These are phyloP conservation scores for Glomeris maerens DNA, from an alignment of 1,140 invertebrate genomes.

Conservation along the genomic window DNA sequence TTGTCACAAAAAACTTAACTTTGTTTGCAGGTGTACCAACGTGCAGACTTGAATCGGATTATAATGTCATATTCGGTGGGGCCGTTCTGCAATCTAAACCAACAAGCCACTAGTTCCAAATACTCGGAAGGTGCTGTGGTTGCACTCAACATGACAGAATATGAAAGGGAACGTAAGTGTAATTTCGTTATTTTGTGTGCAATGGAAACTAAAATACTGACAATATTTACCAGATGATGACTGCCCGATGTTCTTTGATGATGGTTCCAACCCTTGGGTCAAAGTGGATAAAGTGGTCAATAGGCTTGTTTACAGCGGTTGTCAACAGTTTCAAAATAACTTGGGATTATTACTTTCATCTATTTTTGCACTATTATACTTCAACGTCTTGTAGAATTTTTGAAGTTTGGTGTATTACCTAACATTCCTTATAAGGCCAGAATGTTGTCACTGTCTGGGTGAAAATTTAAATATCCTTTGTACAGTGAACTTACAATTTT, in stretches of 20 bases:
- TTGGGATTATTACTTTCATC: too few relatives aligned
- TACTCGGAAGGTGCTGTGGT: constrained; percentile 81
- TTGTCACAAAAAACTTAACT: too few relatives aligned
- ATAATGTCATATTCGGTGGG: constrained; percentile 81
- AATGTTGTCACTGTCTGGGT: too few relatives aligned
- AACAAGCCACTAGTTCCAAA: constrained; percentile 76
- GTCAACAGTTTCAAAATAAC: too few relatives aligned
- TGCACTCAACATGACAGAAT: constrained; percentile 75
- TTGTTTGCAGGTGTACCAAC: constrained; percentile 58
- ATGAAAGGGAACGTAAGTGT: constrained; percentile 67
- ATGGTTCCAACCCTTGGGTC: constrained; percentile 72
- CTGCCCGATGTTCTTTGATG: constrained; percentile 88
- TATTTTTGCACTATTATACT: too few relatives aligned
- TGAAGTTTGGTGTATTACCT: too few relatives aligned
- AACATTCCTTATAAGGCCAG: too few relatives aligned
- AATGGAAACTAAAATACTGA: constrained; percentile 3
- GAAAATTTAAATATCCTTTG: too few relatives aligned
- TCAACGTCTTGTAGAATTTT: too few relatives aligned
- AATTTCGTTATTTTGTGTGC: background rate
- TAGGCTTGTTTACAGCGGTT: too few relatives aligned
- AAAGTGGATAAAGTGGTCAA: too few relatives aligned
- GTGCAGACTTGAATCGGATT: constrained; percentile 79
- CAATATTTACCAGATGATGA: constrained; percentile 50
- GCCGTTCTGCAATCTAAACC: constrained; percentile 74
- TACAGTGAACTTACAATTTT: too few relatives aligned